These are phyloP conservation scores for Hydrolagus colliei DNA, from an alignment of 2,797 vertebrate species.

Conservation along the genomic window DNA sequence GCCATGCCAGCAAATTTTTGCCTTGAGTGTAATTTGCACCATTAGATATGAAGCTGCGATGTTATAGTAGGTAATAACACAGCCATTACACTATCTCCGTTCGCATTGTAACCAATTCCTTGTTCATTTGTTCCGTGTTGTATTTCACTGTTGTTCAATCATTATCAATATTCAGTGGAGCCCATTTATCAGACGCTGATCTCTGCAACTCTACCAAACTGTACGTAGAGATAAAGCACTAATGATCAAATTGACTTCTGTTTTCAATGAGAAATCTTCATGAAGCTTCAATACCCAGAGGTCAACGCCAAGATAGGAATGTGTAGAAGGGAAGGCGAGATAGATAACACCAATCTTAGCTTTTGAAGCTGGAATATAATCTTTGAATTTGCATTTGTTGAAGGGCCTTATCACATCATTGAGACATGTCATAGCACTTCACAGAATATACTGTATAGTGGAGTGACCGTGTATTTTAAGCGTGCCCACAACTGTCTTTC, in stretches of 20 bases:
- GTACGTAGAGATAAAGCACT: neutral
- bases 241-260: neutral
- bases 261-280: too few relatives aligned
- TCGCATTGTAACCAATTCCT: slow-evolving; percentile 4
- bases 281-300: too few relatives aligned
- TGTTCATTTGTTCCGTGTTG: slow-evolving; percentile 13
- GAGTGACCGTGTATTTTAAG: too few relatives aligned
- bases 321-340: too few relatives aligned
- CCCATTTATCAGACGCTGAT: neutral
- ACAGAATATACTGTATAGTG: too few relatives aligned
- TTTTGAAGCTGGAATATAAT: too few relatives aligned
- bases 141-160: slow-evolving; percentile 16
- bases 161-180: slow-evolving; percentile 12
- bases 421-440: too few relatives aligned
- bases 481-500: too few relatives aligned
- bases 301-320: too few relatives aligned
- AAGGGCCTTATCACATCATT: too few relatives aligned
- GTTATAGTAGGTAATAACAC: neutral
- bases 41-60: neutral
- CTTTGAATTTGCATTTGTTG: too few relatives aligned
- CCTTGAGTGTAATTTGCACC: neutral
- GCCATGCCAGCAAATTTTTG: neutral
- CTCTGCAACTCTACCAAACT: neutral
- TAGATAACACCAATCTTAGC: too few relatives aligned
- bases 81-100: neutral